phyloP scores from a whole-genome alignment of 2,888 invertebrate species.

The Fabriciana adippe region DNA sequence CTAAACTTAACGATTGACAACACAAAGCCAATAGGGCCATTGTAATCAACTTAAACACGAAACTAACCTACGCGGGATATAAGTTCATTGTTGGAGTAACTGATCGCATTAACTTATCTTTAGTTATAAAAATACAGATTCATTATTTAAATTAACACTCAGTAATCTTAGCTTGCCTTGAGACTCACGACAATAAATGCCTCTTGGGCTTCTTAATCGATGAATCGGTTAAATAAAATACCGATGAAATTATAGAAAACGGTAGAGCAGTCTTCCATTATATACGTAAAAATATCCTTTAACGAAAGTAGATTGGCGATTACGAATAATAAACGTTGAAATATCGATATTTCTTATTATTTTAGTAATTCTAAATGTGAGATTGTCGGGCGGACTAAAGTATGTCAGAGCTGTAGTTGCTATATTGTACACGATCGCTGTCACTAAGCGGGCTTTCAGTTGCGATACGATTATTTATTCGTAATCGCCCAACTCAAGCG shows the following conservation, averaged over 20 bases:
- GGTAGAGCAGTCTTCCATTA: constrained; percentile 76
- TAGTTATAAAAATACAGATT: constrained; percentile 80
- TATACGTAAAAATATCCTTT: constrained; percentile 61
- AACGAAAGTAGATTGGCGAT: constrained; percentile 43
- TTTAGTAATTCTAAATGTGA: constrained; percentile 1
- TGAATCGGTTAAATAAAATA: constrained; percentile 38
- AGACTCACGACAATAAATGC: constrained; percentile 69
- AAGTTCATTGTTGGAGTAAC: constrained; percentile 56
- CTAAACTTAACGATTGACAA: constrained; percentile 61
- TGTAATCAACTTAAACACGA: constrained; percentile 45
- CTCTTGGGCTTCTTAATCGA: constrained; percentile 63
- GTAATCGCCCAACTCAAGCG: constrained; percentile 16
- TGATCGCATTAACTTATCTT: constrained; percentile 60
- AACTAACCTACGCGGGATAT: constrained; percentile 53
- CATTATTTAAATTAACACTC: constrained; percentile 74
- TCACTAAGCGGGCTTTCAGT: background rate
- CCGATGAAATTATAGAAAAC: constrained; percentile 54
- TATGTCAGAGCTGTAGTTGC: background rate
- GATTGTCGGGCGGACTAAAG: constrained; percentile 11
- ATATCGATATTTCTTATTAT: background rate
- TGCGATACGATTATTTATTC: constrained; percentile 10
- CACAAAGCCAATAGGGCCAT: constrained; percentile 60
- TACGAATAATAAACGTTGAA: constrained; percentile 20
- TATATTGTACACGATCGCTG: background rate
- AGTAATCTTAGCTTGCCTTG: constrained; percentile 75